Percentiles rank a stretch among this genome's conserved stretches.
These are phyloP conservation scores for Macrobrachium rosenbergii DNA, from an alignment of 1,140 invertebrate genomes.

Conservation along the genomic window DNA sequence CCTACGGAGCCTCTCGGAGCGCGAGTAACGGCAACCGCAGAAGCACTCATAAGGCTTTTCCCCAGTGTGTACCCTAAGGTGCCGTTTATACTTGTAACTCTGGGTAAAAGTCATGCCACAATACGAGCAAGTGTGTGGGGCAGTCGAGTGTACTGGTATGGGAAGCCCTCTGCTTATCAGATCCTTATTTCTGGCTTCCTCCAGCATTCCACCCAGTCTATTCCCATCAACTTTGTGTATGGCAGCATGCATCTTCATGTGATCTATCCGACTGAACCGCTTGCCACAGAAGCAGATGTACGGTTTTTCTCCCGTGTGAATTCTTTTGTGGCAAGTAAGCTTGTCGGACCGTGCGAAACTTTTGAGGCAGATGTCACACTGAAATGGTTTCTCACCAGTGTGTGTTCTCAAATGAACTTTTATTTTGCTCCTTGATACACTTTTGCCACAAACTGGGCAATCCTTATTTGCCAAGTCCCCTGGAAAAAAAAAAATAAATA, in stretches of 20 bases:
- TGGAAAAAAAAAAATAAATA: not conserved
- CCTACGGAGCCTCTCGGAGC: constrained; percentile 11
- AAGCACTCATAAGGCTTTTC: constrained; percentile 14
- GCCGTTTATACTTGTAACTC: constrained; percentile 23
- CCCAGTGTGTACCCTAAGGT: constrained; percentile 14
- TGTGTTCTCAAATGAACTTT: constrained; percentile 35
- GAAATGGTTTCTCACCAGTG: constrained; percentile 31
- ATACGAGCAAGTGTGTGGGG: not conserved
- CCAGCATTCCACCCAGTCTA: not conserved
- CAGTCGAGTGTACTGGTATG: not conserved
- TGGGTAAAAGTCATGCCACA: constrained; percentile 19
- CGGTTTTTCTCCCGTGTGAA: constrained; percentile 39
- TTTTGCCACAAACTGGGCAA: constrained; percentile 10
- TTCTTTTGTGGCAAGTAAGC: constrained; percentile 12
- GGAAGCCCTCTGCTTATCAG: not conserved
- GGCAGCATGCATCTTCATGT: constrained; percentile 29
- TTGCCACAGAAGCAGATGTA: constrained; percentile 40
- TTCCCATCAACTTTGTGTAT: constrained; percentile 13
- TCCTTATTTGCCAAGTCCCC: not conserved
- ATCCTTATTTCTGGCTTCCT: constrained; percentile 15
- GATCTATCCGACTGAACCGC: constrained; percentile 25
- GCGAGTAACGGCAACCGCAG: constrained; percentile 15
- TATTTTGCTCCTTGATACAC: constrained; percentile 15
- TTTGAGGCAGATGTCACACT: constrained; percentile 23
- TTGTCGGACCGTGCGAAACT: constrained; percentile 33